Percentiles rank a stretch among this genome's conserved stretches.
phyloP scores from a whole-genome alignment of 2,113 vertebrate genomes.

The Procavia capensis region DNA sequence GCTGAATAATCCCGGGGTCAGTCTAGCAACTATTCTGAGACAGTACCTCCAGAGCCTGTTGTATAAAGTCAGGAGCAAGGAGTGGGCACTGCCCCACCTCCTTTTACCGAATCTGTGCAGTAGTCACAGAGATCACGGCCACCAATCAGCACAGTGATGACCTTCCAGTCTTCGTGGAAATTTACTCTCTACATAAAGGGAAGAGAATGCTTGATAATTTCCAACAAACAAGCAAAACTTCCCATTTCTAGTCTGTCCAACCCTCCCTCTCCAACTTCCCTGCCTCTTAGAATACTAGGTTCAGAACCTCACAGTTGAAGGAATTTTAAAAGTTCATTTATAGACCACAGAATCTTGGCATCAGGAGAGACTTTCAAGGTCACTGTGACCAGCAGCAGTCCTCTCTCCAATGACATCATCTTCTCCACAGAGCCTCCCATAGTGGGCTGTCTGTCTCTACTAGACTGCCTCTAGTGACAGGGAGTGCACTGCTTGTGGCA shows the following conservation, averaged over 20 bases:
- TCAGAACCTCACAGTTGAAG: conserved; percentile 1
- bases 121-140: conserved; percentile 92
- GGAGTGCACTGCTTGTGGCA: neutral
- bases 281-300: neutral
- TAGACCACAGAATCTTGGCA: neutral
- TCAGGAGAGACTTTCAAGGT: neutral
- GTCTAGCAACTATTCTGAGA: neutral
- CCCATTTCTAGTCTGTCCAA: neutral
- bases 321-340: conserved; percentile 48
- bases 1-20: neutral
- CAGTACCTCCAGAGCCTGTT: neutral
- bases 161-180: conserved; percentile 94
- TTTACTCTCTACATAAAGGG: conserved; percentile 88
- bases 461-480: neutral
- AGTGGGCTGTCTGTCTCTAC: neutral
- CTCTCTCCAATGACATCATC: neutral
- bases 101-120: conserved; percentile 91
- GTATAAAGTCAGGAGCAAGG: neutral
- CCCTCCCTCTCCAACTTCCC: neutral
- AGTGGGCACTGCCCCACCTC: conserved; percentile 54
- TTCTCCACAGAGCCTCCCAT: neutral
- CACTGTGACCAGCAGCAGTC: neutral
- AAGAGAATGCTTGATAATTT: conserved; percentile 27
- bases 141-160: conserved; percentile 94
- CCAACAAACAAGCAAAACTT: neutral